Evolutionary conservation across 2,113 vertebrate species (phyloP), one percentile per base, ranked within the genome.

Genomic region (Dermatemys mawii): DNA sequence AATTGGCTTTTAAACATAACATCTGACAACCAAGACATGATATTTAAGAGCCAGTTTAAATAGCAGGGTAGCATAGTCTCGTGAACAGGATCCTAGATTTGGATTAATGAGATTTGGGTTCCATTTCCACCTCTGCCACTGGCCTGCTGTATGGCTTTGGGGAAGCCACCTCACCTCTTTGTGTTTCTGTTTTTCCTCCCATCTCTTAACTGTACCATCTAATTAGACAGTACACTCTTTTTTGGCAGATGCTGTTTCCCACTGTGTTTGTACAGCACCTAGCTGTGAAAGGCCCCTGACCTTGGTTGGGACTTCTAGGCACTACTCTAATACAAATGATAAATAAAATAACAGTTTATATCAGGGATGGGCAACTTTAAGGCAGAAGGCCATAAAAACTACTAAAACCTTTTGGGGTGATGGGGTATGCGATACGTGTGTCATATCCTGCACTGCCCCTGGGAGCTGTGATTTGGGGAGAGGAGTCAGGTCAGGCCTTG

Each of bases 1-100:
- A 27, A 87, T 1, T 22, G 13, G 90, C 54, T 94, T 96, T 94
- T 95, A 94, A 96, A 95, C 92, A 95, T 54, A 27, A 49, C 94
- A 73, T 2, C 46, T 78, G 1, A 3, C 38, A 60, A 85, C 49
- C 38, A 26, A 87, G 86, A 84, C 21, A 50, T 86, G 44, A 8
- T 50, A 70, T 93, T 89, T 38, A 60, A 84, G 89, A 51, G 95
- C 13, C 60, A 10, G 84, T 32, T 76, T 87, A 85, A 93, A 53
- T 2, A 8, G 1, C 1, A 46, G 49, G 6, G 22, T 16, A 53
- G 48, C 57, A 44, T 67, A 44, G 3, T 50, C 84, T 35, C 27
- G 35, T 41, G 63, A 54, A 73, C 38, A 78, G 84, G n/a, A 75
- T 86, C 46, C 50, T 46, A 84, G 82, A 60, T 32, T 89, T 24